phyloP scores from a whole-genome alignment of 2,113 vertebrate species.

The Aegotheles bennettii region DNA sequence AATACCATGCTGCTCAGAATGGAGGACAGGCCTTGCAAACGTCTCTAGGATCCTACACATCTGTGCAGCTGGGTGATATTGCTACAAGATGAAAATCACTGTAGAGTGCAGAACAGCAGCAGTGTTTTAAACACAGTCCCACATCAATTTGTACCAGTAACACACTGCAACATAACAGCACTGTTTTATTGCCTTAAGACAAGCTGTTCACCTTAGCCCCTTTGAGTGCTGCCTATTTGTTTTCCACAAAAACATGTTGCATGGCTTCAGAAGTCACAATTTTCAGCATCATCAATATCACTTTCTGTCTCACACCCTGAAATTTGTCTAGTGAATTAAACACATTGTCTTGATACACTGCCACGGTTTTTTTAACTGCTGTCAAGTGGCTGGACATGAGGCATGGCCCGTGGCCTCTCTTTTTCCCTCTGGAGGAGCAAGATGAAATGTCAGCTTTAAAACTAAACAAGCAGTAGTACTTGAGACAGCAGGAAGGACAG shows the following conservation, averaged over 20 bases:
- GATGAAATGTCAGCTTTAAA: constrained; percentile 11
- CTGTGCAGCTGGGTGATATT: background rate
- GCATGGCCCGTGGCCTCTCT: background rate
- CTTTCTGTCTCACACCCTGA: constrained; percentile 5
- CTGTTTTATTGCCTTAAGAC: background rate
- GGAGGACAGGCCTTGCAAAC: rapidly evolving
- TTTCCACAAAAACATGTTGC: background rate
- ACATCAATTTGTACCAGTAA: background rate
- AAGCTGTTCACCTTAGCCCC: background rate
- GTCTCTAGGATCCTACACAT: background rate
- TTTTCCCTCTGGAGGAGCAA: background rate
- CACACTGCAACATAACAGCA: background rate
- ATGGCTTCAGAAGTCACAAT: background rate
- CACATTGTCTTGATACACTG: background rate
- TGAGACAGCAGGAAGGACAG: background rate
- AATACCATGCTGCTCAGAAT: background rate
- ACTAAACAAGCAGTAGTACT: background rate
- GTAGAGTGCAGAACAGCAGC: background rate
- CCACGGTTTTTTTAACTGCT: background rate
- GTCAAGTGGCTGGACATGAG: background rate
- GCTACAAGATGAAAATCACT: background rate
- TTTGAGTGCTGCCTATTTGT: background rate
- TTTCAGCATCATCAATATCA: background rate
- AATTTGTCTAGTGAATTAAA: background rate
- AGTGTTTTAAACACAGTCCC: background rate